phyloP scores from a whole-genome alignment of 2,888 invertebrate species.

The Ennomos erosarius region DNA sequence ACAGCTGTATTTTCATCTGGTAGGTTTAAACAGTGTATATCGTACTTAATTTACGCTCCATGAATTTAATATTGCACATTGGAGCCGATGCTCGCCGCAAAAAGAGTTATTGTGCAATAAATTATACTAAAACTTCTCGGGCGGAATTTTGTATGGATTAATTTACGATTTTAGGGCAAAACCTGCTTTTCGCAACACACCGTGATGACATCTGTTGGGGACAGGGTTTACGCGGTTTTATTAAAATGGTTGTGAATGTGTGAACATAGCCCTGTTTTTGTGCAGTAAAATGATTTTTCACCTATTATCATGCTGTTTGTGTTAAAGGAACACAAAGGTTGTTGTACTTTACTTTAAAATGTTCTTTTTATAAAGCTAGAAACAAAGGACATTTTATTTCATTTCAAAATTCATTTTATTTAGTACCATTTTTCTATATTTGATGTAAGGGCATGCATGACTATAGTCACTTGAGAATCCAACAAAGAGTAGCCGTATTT shows the following conservation, averaged over 20 bases:
- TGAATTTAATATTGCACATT: slow-evolving; percentile 62
- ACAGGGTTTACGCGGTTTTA: slow-evolving; percentile 29
- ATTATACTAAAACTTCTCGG: slow-evolving; percentile 55
- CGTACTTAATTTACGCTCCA: slow-evolving; percentile 60
- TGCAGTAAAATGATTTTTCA: slow-evolving; percentile 11
- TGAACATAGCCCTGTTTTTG: slow-evolving; percentile 4
- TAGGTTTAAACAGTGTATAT: slow-evolving; percentile 49
- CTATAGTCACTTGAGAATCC: too few relatives aligned
- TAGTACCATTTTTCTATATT: too few relatives aligned
- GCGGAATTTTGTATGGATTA: slow-evolving; percentile 29
- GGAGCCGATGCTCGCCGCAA: slow-evolving; percentile 58
- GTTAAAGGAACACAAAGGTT: background rate
- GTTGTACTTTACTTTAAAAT: too few relatives aligned
- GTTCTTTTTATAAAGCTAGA: too few relatives aligned
- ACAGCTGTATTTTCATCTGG: slow-evolving; percentile 23
- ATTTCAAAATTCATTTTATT: too few relatives aligned
- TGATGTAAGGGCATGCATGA: too few relatives aligned
- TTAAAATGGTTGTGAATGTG: slow-evolving; percentile 7
- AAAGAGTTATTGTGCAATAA: slow-evolving; percentile 62
- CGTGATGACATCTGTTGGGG: slow-evolving; percentile 30
- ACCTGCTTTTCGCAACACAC: slow-evolving; percentile 30
- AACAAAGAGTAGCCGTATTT: too few relatives aligned
- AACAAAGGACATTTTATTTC: too few relatives aligned
- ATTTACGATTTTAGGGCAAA: slow-evolving; percentile 35
- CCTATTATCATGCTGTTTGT: slow-evolving; percentile 5